phyloP scores from a whole-genome alignment of 2,888 invertebrate species.

The Phoenoteleia sp. region DNA sequence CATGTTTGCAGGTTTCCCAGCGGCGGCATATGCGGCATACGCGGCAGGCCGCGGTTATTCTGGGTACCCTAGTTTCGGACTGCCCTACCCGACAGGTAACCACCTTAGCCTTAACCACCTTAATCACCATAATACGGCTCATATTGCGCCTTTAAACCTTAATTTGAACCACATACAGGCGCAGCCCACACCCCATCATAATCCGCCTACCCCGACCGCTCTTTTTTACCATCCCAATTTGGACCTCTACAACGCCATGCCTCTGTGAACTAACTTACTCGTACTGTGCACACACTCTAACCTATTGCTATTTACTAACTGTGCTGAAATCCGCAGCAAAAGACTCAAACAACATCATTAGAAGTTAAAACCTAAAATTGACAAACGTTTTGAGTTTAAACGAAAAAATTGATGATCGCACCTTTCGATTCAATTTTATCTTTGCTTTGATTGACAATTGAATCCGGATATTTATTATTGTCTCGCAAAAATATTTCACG shows the following conservation, averaged over 20 bases:
- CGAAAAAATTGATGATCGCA: slow-evolving; percentile 50
- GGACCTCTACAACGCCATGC: slow-evolving; percentile 86
- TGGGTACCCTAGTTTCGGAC: slow-evolving; percentile 99
- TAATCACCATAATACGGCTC: slow-evolving; percentile 86
- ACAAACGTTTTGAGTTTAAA: slow-evolving; percentile 42
- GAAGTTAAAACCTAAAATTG: slow-evolving; percentile 25
- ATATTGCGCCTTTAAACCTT: slow-evolving; percentile 87
- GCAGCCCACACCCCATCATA: slow-evolving; percentile 88
- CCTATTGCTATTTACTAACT: slow-evolving; percentile 81
- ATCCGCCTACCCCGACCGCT: slow-evolving; percentile 90
- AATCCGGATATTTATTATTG: slow-evolving; percentile 43
- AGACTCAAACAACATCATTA: slow-evolving; percentile 59
- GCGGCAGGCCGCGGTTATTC: slow-evolving; percentile 98
- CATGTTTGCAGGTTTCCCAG: slow-evolving; percentile 94
- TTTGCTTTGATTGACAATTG: slow-evolving; percentile 40
- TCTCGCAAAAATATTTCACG: slow-evolving; percentile 33
- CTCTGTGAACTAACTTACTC: slow-evolving; percentile 86
- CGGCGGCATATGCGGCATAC: slow-evolving; percentile 98
- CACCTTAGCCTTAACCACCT: slow-evolving; percentile 93
- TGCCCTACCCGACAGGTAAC: slow-evolving; percentile 99
- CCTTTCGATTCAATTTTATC: slow-evolving; percentile 45
- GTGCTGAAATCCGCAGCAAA: slow-evolving; percentile 70
- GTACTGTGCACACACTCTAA: slow-evolving; percentile 82
- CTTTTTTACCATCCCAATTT: slow-evolving; percentile 86
- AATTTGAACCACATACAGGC: slow-evolving; percentile 86